Evolutionary conservation across 2,888 invertebrate genomes (phyloP).

Genomic region (Rutpela maculata): DNA sequence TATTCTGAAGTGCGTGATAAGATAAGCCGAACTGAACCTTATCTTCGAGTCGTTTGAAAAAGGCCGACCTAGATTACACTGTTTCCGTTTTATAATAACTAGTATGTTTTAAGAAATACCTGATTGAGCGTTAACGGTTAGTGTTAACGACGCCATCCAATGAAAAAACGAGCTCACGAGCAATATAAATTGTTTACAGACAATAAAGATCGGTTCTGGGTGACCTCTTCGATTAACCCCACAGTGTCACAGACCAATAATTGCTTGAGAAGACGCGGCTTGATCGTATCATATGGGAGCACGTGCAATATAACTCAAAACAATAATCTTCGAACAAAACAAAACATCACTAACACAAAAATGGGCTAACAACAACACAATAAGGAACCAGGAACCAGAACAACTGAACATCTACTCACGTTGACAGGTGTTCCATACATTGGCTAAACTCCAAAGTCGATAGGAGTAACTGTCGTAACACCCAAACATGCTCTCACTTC

Average conservation of each 20-base stretch:
- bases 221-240: conserved; percentile 35
- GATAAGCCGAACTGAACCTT: conserved; percentile 6
- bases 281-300: conserved; percentile 11
- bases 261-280: conserved; percentile 32
- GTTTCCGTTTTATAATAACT: conserved; percentile 17
- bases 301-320: conserved; percentile 40
- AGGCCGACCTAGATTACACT: conserved; percentile 1
- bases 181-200: conserved; percentile 44
- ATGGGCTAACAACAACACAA: conserved; percentile 44
- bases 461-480: conserved; percentile 86
- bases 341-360: conserved; percentile 49
- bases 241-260: conserved; percentile 37
- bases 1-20: conserved; percentile 21
- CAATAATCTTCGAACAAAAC: conserved; percentile 48
- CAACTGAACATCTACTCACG: conserved; percentile 77
- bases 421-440: conserved; percentile 85
- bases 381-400: conserved; percentile 47
- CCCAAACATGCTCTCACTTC: conserved; percentile 85
- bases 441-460: conserved; percentile 86
- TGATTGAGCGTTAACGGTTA: conserved; percentile 51
- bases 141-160: conserved; percentile 52
- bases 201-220: conserved; percentile 27
- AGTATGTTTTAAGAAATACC: conserved; percentile 51
- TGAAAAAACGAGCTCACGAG: conserved; percentile 12
- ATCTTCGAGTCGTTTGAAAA: conserved; percentile 17